Evolutionary conservation across 2,113 vertebrate genomes (phyloP), one percentile per base, ranked within the genome.

Genomic region (Platysternon megacephalum): DNA sequence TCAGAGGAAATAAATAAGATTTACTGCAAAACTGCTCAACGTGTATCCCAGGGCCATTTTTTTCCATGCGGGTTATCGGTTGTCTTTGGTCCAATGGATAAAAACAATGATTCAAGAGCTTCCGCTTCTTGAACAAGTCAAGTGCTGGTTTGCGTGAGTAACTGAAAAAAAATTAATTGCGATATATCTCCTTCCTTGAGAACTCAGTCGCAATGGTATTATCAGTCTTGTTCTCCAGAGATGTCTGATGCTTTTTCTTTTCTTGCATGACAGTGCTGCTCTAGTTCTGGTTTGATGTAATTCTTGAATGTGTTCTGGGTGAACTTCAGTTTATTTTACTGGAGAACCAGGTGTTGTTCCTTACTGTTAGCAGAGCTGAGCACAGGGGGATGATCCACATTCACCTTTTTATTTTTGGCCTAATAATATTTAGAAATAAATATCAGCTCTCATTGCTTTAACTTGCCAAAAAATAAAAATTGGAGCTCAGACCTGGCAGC

Each of bases 1-100:
- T 96, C 26, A 0, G 93, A 97, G 88, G 92, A 97, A 97, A 95
- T 98, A 97, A 98, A 94, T 97, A 97, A 97, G 97, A 95, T 97
- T 97, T 97, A 94, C 95, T 96, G 95, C 89, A 97, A 97, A 97
- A 96, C 89, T 91, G 93, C 78, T 97, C 88, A 92, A 90, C 39
- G 11, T 93, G 86, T 95, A 95, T 97, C 86, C 92, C 87, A 94
- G 89, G 94, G 95, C 91, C 92, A 90, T 74, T 76, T 72, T 86
- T 97, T 93, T 82, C 84, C 74, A 39, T 68, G 56, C 91, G 85
- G 76, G 56, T 94, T 96, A 55, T 92, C 52, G 91, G 19, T 94
- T 95, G 85, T 82, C 55, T 97, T 95, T 95, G 88, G 90, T 96
- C 79, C 74, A 65, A 86, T 94, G 91, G 91, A 96, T 97, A 96